A percentile compares a stretch with the other conserved stretches of the same genome.
phyloP scores from a whole-genome alignment of 2,113 vertebrate species.

The Trochalopteron elliotii region DNA sequence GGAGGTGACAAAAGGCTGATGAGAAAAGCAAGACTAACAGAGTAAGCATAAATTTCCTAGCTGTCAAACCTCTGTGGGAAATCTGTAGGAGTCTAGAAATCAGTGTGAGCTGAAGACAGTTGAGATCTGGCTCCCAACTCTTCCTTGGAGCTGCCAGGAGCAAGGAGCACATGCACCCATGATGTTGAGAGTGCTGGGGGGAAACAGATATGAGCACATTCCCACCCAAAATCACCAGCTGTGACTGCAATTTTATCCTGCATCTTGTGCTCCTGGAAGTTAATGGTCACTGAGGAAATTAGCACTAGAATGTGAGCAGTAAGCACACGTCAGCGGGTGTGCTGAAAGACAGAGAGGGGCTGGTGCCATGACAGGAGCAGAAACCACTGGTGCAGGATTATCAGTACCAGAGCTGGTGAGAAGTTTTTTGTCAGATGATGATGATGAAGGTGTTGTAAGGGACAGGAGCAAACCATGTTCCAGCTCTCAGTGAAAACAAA shows the following conservation, averaged over 20 bases:
- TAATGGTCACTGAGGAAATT: not conserved
- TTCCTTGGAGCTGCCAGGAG: not conserved
- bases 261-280: not conserved
- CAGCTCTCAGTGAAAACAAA: not conserved
- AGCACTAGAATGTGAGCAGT: rapidly evolving
- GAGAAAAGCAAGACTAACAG: not conserved
- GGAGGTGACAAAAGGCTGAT: not conserved
- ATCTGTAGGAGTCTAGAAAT: not conserved
- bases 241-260: not conserved
- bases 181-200: not conserved
- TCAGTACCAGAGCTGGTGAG: not conserved
- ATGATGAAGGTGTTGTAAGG: not conserved
- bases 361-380: not conserved
- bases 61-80: not conserved
- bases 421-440: not conserved
- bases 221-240: not conserved
- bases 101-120: not conserved
- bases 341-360: not conserved
- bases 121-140: not conserved
- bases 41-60: not conserved
- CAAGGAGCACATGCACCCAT: not conserved
- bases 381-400: not conserved
- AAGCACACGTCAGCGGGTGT: rapidly evolving
- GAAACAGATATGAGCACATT: not conserved
- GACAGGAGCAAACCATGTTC: not conserved